Base-by-base conservation (phyloP, 2,113 vertebrate species). In the Colistium nudipinnis region DNA sequence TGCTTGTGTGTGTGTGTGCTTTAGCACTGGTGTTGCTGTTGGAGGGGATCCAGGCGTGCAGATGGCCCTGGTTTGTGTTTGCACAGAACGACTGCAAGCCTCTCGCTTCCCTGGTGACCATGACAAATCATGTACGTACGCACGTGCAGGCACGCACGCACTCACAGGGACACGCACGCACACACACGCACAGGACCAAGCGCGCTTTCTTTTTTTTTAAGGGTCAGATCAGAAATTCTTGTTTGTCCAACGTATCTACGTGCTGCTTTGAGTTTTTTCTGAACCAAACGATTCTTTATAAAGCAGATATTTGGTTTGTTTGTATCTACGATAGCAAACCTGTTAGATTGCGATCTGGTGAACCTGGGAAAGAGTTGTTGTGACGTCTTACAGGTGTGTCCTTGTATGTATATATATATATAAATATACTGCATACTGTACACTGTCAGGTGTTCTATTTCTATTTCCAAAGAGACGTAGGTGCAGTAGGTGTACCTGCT, bases 21-120 rank as follows among this genome's bases (percentile, higher is more conserved):
- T 51, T 68, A 70, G 80, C 2, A 31, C 14, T 62, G 57, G 79
- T 88, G 82, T 90, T 87, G 80, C 54, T 85, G 76, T 90, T 91
- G 90, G 88, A 89, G 56, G 60, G 28, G 62, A 63, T 83, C 89
- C 90, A 89, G 77, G 74, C 71, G n/a, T 87, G 82, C 86, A 91
- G 86, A 91, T 88, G 90, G 87, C 75, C 70, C 82, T 87, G 85
- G 83, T 88, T 89, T 88, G 84, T 88, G 84, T 90, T 88, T 86
- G 76, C 78, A 76, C 76, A 84, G 82, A 91, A 72, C 63, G 76
- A 77, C 83, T 87, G 74, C 68, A 76, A 82, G 75, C 62, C 80
- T 74, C 79, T 68, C 25, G 44, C 81, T 57, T 90, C 88, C 85
- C 78, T 48, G 56, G 89, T 82, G 89, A 81, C 83, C 82, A 78